Percentiles rank a stretch among this genome's conserved stretches.
phyloP scores from a whole-genome alignment of 2,888 invertebrate species.

The Xylota segnis region DNA sequence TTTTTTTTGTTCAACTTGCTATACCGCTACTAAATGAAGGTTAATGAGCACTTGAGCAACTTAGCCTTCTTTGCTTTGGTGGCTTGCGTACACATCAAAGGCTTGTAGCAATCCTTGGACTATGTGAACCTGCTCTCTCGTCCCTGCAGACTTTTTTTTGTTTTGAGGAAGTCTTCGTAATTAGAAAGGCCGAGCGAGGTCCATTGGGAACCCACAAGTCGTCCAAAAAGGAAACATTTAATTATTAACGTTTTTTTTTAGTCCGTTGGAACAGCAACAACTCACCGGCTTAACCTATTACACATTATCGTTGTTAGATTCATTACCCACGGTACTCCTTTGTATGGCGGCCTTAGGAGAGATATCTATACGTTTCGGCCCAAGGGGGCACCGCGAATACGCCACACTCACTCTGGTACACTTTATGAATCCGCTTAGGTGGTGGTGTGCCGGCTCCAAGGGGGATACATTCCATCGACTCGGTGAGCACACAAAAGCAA shows the following conservation, averaged over 20 bases:
- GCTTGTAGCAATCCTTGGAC: background rate
- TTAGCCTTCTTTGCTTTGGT: background rate
- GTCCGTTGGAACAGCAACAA: slow-evolving; percentile 10
- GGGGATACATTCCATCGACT: slow-evolving; percentile 63
- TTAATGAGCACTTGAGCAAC: background rate
- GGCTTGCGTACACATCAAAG: background rate
- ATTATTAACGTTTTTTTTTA: slow-evolving; percentile 35
- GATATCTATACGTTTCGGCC: slow-evolving; percentile 21
- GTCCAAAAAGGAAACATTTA: slow-evolving; percentile 57
- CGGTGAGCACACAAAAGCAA: slow-evolving; percentile 68
- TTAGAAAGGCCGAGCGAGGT: slow-evolving; percentile 13
- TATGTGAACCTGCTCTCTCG: background rate
- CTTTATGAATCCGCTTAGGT: slow-evolving; percentile 54
- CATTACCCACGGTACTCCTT: slow-evolving; percentile 57
- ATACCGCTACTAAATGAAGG: background rate
- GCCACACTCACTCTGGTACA: slow-evolving; percentile 23
- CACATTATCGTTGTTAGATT: slow-evolving; percentile 57
- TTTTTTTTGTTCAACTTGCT: background rate
- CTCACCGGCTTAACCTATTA: slow-evolving; percentile 49
- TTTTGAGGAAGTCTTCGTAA: slow-evolving; percentile 6
- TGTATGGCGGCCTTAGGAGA: slow-evolving; percentile 39
- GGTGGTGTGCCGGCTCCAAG: slow-evolving; percentile 41
- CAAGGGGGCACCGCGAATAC: slow-evolving; percentile 34
- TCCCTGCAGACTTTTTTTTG: slow-evolving; percentile 6
- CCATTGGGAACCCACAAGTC: slow-evolving; percentile 27